Base-by-base conservation (phyloP, 2,113 vertebrate species). In the Nycticebus coucang region DNA sequence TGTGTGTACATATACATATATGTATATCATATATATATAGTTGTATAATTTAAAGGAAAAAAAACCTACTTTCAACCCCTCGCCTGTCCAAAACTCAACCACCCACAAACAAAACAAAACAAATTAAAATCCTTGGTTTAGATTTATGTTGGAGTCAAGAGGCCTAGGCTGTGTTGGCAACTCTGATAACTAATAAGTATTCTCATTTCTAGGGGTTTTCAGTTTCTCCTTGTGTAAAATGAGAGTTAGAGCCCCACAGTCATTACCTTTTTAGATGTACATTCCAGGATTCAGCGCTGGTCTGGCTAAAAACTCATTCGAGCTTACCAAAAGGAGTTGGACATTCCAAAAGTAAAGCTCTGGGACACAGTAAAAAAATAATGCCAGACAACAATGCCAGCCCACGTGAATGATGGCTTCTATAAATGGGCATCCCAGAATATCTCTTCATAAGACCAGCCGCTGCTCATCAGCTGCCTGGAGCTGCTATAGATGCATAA, bases 341-440 rank as follows among this genome's bases (percentile, higher is more conserved):
- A 85, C 0, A 7, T 81, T 90, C 33, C 28, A 59, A 87, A 59
- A 74, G 37, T 45, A 90, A 96, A 90, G 79, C 26, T 62, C 75
- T 17, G 5, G 84, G 66, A 83, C 86, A 93, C 6, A 17, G 22
- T 84, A 80, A 92, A 69, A 69, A 35, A 81, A 81, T 60, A 86
- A 75, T 19, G 37, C 57, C 60, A 77, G 93, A 87, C 91, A 92
- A 80, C 13, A 6, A 45, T 81, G 41, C 88, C 60, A 69, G 33
- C 53, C 91, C 94, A 95, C 11, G 45, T 94, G 91, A 87, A 71
- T 72, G 77, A 55, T 59, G 17, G 71, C 69, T 24, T 30, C 86
- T 96, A 96, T 94, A 97, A 96, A 96, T 87, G 96, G 94, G 68
- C 90, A 95, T 90, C 91, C 66, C 53, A 97, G 91, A 97, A 94